Percentiles rank a stretch among this genome's conserved stretches.
Evolutionary conservation across 1,140 invertebrate genomes (phyloP).

Genomic region (Tetranychus cinnabarinus): DNA sequence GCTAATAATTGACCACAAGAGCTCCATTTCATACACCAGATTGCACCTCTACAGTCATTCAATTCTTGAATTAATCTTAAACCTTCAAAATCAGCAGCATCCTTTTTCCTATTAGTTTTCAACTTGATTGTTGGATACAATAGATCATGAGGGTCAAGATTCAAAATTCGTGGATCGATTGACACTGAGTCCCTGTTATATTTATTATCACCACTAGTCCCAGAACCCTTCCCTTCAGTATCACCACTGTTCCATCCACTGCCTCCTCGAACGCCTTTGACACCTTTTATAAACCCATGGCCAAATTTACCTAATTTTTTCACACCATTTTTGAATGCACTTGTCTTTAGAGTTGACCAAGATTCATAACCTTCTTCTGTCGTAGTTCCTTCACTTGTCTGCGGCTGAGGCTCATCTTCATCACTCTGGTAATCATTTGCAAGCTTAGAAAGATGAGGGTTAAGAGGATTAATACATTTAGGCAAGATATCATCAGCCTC

Average conservation of each 20-base stretch:
- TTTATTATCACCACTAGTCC: background rate
- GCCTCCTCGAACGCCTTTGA: background rate
- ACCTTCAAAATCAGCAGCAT: constrained; percentile 10
- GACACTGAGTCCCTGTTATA: background rate
- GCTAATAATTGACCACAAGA: constrained; percentile 26
- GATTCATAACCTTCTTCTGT: background rate
- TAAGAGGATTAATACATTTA: constrained; percentile 69
- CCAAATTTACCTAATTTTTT: constrained; percentile 6
- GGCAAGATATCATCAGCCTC: constrained; percentile 71
- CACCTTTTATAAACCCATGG: constrained; percentile 5
- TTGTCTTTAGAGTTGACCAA: background rate
- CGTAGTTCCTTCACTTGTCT: background rate
- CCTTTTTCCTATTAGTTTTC: constrained; percentile 11
- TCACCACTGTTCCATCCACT: background rate
- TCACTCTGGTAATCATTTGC: constrained; percentile 25
- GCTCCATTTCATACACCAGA: constrained; percentile 28
- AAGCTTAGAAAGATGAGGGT: constrained; percentile 76
- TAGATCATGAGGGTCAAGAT: background rate
- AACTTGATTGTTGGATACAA: constrained; percentile 1
- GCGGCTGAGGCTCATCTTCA: background rate
- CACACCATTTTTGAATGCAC: background rate
- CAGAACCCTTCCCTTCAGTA: background rate
- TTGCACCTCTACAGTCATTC: constrained; percentile 17
- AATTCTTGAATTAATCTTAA: constrained; percentile 10
- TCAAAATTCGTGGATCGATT: background rate